Evolutionary conservation across 2,113 vertebrate genomes (phyloP), one percentile per base, ranked within the genome.

Genomic region (Aramus guarauna): DNA sequence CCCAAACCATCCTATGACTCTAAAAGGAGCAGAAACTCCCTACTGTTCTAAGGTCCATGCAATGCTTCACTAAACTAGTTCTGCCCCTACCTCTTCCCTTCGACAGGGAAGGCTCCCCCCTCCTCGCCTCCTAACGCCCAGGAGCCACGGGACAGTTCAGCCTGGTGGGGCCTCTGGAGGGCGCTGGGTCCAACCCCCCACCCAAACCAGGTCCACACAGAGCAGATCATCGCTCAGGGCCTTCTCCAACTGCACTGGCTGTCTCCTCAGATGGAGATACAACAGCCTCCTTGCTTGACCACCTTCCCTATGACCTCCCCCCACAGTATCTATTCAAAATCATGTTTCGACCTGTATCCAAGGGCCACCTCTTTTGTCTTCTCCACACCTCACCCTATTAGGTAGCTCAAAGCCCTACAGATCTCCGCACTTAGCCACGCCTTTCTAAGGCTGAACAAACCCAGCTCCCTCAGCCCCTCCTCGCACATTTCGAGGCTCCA

Each of bases 311-410:
- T 9, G 34, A 21, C 29, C 5, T 29, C 17, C 30, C 15, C 6
- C 24, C 4, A 4, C 8, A 9, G 5, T 2, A 48, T 8, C 50
- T 45, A 10, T 4, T 19, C 69, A 52, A 16, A 55, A 77, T 9
- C 29, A 16, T 0, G 5, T 37, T 75, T 59, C 27, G 45, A 27
- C 15, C 32, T 6, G 6, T 8, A 52, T 0, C 21, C 15, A 12
- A 2, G 2, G 5, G 15, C 50, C 3, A 8, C 4, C 30, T 21
- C 32, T 37, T 27, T 32, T 21, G 12, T 4, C 41, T 56, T 37
- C 41, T 36, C 41, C 21, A 32, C 24, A 14, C 7, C 15, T 2
- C 36, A 6, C 4, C 9, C 41, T 1, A 12, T 1, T 1, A 27
- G 9, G 24, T 1, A 39, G 30, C 29, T 27, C 32, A 29, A 12